Conservation (phyloP, 1,140 invertebrate genomes). For the Phenacoccus solenopsis region DNA sequence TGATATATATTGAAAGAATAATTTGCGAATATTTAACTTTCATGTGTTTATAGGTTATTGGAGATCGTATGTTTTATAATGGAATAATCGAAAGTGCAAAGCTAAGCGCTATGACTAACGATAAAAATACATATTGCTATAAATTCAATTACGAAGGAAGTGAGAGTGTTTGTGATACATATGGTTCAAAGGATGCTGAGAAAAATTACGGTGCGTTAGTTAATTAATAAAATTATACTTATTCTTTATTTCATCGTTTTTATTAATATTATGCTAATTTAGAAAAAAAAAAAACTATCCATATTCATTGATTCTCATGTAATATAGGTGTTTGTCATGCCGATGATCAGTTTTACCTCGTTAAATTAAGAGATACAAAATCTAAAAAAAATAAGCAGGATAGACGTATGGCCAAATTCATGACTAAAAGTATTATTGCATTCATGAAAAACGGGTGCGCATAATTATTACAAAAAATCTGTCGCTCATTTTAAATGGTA, state of each 20-base stretch:
- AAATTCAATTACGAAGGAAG: slow-evolving; percentile 25
- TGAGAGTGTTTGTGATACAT: slow-evolving; percentile 21
- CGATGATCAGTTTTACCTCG: slow-evolving; percentile 25
- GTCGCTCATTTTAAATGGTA: neutral
- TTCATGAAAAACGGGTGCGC: neutral
- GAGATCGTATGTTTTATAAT: slow-evolving; percentile 26
- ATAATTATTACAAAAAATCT: neutral
- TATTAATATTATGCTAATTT: no score
- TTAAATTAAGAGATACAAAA: neutral
- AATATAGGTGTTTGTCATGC: slow-evolving; percentile 25
- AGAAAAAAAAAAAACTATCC: no score
- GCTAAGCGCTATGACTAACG: slow-evolving; percentile 21
- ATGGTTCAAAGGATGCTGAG: neutral
- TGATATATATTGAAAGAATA: neutral
- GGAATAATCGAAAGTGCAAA: slow-evolving; percentile 24
- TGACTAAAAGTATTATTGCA: neutral
- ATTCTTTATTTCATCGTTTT: no score
- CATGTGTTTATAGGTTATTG: slow-evolving; percentile 21
- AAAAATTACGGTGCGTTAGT: slow-evolving; percentile 12
- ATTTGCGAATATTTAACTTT: no score
- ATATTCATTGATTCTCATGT: no score
- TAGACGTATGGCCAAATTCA: neutral
- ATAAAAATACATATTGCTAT: slow-evolving; percentile 27
- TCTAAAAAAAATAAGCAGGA: neutral
- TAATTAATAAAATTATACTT: no score